A percentile compares a stretch with the other conserved stretches of the same genome.
Evolutionary conservation across 2,113 vertebrate genomes (phyloP).

Genomic region (Tenebrosternarchus preto): DNA sequence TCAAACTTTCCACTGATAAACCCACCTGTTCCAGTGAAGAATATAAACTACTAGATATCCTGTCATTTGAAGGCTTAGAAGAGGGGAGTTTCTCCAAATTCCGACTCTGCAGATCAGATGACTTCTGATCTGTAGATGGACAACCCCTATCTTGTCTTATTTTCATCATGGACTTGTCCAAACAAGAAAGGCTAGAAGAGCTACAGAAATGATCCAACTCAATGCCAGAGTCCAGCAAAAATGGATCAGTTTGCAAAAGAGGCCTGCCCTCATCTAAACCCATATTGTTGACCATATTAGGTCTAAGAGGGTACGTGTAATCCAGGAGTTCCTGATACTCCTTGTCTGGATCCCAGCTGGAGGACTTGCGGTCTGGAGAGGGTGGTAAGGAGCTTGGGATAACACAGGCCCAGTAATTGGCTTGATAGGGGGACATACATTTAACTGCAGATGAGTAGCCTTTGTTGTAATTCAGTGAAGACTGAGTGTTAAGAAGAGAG

Average conservation of each 20-base stretch:
- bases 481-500: conserved; percentile 4
- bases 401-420: conserved; percentile 86
- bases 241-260: conserved; percentile 56
- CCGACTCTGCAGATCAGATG: conserved; percentile 49
- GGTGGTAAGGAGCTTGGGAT: conserved; percentile 79
- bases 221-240: conserved; percentile 85
- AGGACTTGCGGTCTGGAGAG: conserved; percentile 77
- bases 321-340: conserved; percentile 90
- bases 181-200: conserved; percentile 67
- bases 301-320: conserved; percentile 89
- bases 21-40: conserved; percentile 50
- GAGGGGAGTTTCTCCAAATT: conserved; percentile 51
- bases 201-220: conserved; percentile 80
- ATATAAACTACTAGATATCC: conserved; percentile 48
- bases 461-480: conserved; percentile 27
- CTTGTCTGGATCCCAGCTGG: conserved; percentile 82
- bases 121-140: conserved; percentile 21
- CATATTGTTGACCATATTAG: conserved; percentile 65
- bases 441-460: conserved; percentile 30
- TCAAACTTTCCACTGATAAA: conserved; percentile 51
- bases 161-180: conserved; percentile 43
- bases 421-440: conserved; percentile 71
- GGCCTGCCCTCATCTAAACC: conserved; percentile 40
- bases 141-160: not conserved
- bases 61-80: conserved; percentile 52